Conservation (phyloP, 1,140 invertebrate species). For the Drosophila nigromelanica region DNA sequence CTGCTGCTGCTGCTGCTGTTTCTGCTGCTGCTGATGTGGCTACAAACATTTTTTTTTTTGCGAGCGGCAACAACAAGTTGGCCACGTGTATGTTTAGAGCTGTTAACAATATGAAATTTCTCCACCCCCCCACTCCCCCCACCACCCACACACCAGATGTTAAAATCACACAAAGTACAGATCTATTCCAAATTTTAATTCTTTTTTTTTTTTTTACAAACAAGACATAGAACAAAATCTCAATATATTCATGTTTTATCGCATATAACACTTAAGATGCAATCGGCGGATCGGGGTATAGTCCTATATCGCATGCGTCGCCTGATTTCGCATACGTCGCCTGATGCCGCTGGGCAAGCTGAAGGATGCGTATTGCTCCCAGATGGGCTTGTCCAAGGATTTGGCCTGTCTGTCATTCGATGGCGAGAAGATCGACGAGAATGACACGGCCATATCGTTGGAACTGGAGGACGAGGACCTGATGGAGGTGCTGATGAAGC, state of each 20-base stretch:
- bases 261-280: constrained; percentile 30
- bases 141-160: background rate
- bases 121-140: too few species aligned
- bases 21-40: constrained; percentile 27
- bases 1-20: constrained; percentile 17
- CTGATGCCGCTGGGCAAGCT: constrained; percentile 21
- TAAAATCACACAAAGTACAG: background rate
- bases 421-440: constrained; percentile 15
- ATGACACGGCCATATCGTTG: constrained; percentile 25
- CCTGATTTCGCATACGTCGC: constrained; percentile 9
- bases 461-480: constrained; percentile 29
- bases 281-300: constrained; percentile 4
- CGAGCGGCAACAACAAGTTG: constrained; percentile 13
- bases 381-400: constrained; percentile 15
- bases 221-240: background rate
- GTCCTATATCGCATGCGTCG: constrained; percentile 21
- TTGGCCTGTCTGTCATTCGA: constrained; percentile 19
- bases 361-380: constrained; percentile 25
- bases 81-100: constrained; percentile 24
- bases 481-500: constrained; percentile 27
- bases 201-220: background rate
- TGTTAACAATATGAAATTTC: background rate
- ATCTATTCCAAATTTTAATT: background rate
- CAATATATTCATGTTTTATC: too few species aligned
- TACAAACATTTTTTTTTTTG: constrained; percentile 5